phyloP scores from a whole-genome alignment of 2,113 vertebrate species.

The Neogale vison region DNA sequence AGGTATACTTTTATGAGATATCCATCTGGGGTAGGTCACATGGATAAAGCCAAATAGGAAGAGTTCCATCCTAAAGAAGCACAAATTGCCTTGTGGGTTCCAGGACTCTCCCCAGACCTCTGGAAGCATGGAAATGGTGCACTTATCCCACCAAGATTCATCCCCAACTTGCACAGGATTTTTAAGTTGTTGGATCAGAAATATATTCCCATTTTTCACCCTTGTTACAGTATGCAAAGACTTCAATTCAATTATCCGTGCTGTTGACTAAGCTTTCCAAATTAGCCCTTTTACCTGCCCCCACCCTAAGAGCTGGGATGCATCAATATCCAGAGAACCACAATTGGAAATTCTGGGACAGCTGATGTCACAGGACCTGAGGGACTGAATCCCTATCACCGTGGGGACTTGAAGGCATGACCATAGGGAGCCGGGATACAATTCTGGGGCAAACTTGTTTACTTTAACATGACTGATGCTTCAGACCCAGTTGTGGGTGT shows the following conservation, averaged over 20 bases:
- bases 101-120: not conserved
- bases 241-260: not conserved
- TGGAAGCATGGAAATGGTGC: not conserved
- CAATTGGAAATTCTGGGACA: not conserved
- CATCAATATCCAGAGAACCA: not conserved
- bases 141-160: not conserved
- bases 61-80: not conserved
- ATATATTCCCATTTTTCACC: not conserved
- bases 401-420: not conserved
- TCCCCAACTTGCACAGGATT: not conserved
- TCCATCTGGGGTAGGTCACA: not conserved
- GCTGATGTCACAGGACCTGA: not conserved
- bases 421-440: not conserved
- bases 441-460: not conserved
- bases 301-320: not conserved
- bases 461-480: not conserved
- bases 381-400: not conserved
- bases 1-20: not conserved
- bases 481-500: not conserved
- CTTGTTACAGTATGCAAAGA: not conserved
- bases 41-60: not conserved
- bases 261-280: not conserved
- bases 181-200: not conserved
- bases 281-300: not conserved
- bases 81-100: not conserved